Conservation (phyloP, 2,888 invertebrate genomes). For the Octodonta nipae region DNA sequence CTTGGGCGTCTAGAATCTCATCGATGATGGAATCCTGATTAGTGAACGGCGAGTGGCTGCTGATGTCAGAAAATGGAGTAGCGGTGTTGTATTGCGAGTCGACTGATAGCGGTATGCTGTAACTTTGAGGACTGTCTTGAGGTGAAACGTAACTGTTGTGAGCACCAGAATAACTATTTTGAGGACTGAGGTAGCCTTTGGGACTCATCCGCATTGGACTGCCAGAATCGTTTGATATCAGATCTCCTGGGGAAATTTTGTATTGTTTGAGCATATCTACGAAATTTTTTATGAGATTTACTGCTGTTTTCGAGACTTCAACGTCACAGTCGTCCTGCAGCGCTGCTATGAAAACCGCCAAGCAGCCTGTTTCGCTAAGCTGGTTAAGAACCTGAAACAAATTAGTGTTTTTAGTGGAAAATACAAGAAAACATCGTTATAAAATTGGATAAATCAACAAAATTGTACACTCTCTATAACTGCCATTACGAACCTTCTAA, state of each 20-base stretch:
- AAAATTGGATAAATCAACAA: no score
- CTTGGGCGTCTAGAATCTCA: constrained; percentile 48
- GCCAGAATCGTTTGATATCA: constrained; percentile 17
- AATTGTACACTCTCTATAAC: no score
- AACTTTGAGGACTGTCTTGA: no score
- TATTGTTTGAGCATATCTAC: constrained; percentile 43
- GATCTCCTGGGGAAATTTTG: constrained; percentile 34
- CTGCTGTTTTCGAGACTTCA: constrained; percentile 52
- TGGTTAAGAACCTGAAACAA: constrained; percentile 55
- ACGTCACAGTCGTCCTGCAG: constrained; percentile 57
- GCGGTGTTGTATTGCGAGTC: constrained; percentile 5
- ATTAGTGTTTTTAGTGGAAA: no score
- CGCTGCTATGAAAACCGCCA: constrained; percentile 53
- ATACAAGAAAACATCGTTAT: no score
- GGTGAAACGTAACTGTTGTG: no score
- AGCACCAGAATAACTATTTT: no score
- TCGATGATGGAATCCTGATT: constrained; percentile 44
- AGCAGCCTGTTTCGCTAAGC: constrained; percentile 53
- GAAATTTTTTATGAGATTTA: constrained; percentile 41
- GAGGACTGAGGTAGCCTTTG: no score
- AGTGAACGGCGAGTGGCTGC: constrained; percentile 21
- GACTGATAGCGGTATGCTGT: no score
- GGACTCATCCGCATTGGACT: no score
- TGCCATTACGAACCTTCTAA: no score
- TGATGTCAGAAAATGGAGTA: constrained; percentile 5